These are phyloP conservation scores for Bombus balteatus DNA, from an alignment of 1,140 invertebrate species.

Conservation along the genomic window DNA sequence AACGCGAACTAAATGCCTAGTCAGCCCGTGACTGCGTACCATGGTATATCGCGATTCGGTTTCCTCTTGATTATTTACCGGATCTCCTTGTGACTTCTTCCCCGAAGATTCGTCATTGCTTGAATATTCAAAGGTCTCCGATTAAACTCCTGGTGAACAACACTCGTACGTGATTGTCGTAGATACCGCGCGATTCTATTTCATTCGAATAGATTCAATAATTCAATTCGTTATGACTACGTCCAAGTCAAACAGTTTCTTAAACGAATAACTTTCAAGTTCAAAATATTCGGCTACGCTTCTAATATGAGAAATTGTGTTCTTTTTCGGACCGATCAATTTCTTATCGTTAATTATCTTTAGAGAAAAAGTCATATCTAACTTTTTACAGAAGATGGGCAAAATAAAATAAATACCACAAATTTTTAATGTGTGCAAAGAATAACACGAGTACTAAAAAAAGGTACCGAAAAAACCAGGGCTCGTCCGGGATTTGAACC, in stretches of 20 bases:
- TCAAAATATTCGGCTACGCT: too few relatives aligned
- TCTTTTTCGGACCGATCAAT: not conserved
- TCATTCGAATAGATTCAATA: too few relatives aligned
- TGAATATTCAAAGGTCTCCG: constrained; percentile 27
- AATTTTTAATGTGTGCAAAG: not conserved
- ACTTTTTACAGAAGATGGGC: not conserved
- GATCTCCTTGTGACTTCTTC: constrained; percentile 25
- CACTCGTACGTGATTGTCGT: too few relatives aligned
- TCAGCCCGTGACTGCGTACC: constrained; percentile 59
- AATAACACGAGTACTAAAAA: not conserved
- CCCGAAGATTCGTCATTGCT: constrained; percentile 34
- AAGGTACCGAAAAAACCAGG: constrained; percentile 63
- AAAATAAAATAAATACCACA: not conserved
- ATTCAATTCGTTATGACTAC: not conserved
- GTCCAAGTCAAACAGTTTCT: too few relatives aligned
- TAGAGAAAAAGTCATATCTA: too few relatives aligned
- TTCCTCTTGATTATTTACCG: constrained; percentile 3
- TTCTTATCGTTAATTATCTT: not conserved
- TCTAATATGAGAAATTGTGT: too few relatives aligned
- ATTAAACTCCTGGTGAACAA: not conserved
- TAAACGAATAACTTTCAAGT: too few relatives aligned
- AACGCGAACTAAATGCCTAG: constrained; percentile 73
- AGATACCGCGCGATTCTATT: not conserved
- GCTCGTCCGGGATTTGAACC: constrained; percentile 92
- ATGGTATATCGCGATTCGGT: constrained; percentile 75